Percentiles rank a stretch among this genome's conserved stretches.
phyloP scores from a whole-genome alignment of 2,113 vertebrate genomes.

The Labeo rohita region DNA sequence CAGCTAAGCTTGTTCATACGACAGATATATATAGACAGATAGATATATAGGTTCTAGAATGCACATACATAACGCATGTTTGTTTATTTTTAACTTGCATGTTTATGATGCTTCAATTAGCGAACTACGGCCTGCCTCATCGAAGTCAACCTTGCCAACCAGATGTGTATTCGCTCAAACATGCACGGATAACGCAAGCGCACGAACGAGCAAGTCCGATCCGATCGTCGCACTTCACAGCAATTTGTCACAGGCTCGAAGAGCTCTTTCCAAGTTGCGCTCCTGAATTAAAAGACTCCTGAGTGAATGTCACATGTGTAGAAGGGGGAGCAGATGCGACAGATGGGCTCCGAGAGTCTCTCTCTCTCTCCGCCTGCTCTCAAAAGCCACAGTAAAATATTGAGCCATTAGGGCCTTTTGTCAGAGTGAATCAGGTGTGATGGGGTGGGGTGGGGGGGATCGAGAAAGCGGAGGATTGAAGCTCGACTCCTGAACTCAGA shows the following conservation, averaged over 20 bases:
- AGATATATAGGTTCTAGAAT: too few relatives aligned
- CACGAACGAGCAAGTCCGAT: constrained; percentile 10
- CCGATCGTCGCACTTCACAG: constrained; percentile 53
- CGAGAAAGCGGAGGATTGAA: constrained; percentile 13
- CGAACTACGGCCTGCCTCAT: neutral
- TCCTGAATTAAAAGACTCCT: constrained; percentile 59
- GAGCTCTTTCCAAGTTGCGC: constrained; percentile 43
- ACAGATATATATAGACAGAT: too few relatives aligned
- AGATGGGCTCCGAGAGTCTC: constrained; percentile 50
- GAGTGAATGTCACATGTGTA: constrained; percentile 55
- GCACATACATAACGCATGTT: neutral
- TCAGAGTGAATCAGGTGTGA: constrained; percentile 66
- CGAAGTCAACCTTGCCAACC: neutral
- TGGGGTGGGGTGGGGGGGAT: constrained; percentile 33
- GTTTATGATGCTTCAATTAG: neutral
- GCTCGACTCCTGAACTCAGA: constrained; percentile 48
- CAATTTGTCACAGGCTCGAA: constrained; percentile 56
- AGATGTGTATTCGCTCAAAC: constrained; percentile 31
- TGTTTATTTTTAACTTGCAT: constrained; percentile 12
- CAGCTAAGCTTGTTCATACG: too few relatives aligned
- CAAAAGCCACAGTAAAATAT: constrained; percentile 56
- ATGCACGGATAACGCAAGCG: neutral
- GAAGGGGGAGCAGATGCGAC: constrained; percentile 58
- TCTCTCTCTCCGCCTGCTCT: constrained; percentile 40
- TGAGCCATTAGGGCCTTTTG: constrained; percentile 62